Evolutionary conservation across 2,797 vertebrate species (phyloP).

Genomic region (Stomatorhinus walkeri): DNA sequence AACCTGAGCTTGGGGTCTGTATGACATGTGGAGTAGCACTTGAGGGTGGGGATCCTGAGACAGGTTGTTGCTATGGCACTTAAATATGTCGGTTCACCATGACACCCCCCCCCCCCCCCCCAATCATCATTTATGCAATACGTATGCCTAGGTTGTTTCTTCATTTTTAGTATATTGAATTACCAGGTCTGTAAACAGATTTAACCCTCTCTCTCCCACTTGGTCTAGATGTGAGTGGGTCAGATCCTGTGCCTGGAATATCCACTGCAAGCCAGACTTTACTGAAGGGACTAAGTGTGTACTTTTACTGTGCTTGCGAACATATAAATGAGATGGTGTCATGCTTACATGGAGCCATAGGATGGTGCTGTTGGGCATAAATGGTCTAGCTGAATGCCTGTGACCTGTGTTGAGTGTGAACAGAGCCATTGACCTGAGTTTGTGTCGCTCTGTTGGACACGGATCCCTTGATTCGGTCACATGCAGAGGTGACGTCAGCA

Average conservation of each 20-base stretch:
- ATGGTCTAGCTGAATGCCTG: neutral
- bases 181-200: neutral
- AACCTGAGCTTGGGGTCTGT: neutral
- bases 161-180: neutral
- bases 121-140: neutral
- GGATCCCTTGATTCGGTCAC: neutral
- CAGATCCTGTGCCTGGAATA: neutral
- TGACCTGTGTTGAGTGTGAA: neutral
- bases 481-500: neutral
- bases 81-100: neutral
- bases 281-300: neutral
- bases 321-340: neutral
- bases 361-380: neutral
- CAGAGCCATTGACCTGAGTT: neutral
- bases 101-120: neutral
- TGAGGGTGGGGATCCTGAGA: neutral
- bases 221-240: neutral
- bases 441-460: neutral
- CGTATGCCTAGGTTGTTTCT: neutral
- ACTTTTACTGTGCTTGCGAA: neutral
- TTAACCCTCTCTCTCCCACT: neutral
- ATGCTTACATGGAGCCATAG: neutral
- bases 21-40: neutral
- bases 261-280: neutral
- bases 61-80: neutral